Conservation (phyloP, 2,113 vertebrate genomes). For the Telmatochromis brachygnathus region DNA sequence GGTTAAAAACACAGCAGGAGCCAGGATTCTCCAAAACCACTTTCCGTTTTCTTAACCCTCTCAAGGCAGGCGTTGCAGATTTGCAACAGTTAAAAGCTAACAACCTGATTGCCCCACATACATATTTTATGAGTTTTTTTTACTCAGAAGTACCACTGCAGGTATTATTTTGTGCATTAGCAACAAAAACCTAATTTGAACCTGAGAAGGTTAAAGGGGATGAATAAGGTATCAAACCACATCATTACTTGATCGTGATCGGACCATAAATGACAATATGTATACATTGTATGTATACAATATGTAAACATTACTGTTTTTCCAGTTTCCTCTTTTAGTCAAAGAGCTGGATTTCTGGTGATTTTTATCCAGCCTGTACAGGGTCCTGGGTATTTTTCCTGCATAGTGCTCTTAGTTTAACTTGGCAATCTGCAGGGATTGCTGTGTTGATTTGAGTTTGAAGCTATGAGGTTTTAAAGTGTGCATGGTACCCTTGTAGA, state of each 20-base stretch:
- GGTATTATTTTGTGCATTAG: not conserved
- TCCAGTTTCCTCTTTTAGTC: not conserved
- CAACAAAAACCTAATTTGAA: not conserved
- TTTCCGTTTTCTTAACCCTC: not conserved
- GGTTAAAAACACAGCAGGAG: not conserved
- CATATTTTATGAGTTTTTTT: not conserved
- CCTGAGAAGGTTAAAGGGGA: not conserved
- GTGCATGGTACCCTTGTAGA: not conserved
- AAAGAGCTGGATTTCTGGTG: not conserved
- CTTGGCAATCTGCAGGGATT: not conserved
- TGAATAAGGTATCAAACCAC: not conserved
- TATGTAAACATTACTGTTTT: not conserved
- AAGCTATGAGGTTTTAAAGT: not conserved
- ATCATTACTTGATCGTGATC: not conserved
- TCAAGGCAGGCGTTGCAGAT: not conserved
- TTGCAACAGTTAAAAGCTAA: not conserved
- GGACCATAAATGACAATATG: not conserved
- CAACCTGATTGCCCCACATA: not conserved
- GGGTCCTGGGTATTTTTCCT: not conserved
- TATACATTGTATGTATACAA: not conserved
- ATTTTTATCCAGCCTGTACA: not conserved
- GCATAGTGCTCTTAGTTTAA: not conserved
- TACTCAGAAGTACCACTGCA: not conserved
- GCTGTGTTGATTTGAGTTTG: not conserved
- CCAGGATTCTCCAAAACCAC: not conserved